Base-by-base conservation (phyloP, 2,113 vertebrate species). In the Megaceryle maxima region DNA sequence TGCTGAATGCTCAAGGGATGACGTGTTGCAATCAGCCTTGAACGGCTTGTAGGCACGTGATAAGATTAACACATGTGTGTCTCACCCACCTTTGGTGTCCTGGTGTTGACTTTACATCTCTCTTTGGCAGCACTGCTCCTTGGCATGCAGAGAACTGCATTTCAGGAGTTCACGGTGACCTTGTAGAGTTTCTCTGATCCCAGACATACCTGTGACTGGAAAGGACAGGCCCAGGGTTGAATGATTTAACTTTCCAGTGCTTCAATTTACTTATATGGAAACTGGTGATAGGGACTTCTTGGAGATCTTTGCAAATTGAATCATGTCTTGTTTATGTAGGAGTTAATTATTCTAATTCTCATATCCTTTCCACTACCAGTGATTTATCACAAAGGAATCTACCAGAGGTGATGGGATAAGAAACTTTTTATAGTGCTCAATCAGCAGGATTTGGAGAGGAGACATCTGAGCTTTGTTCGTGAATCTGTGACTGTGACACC, bases 281-380 rank as follows among this genome's bases (percentile, higher is more conserved):
- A 80, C 66, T 2, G 3, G 37, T 31, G 81, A 87, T 91, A 87
- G 53, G 33, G 33, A 43, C 67, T 89, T 95, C 77, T 92, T 95
- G 78, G 89, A 96, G 66, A 66, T 80, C 78, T 88, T 86, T 80
- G 67, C 37, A 62, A 66, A 94, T 77, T 76, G 14, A 35, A 72
- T 87, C 48, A 60, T 20, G 48, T 56, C 77, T 78, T 60, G 33
- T 29, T 92, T 68, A 22, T 75, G 83, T 75, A 37, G 69, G 83
- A 87, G 73, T 89, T 96, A 94, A 94, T 96, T 92, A 63, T 78
- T 74, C 56, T 88, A 88, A 93, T 92, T 87, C 43, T 84, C 37
- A 21, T 51, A 50, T 21, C 33, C 48, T 70, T 94, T 75, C 75
- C 57, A 21, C 28, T 57, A 11, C 10, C 50, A 46, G 70, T 87